Evolutionary conservation across 2,797 vertebrate species (phyloP).

Genomic region (Pseudomugil tenellus): DNA sequence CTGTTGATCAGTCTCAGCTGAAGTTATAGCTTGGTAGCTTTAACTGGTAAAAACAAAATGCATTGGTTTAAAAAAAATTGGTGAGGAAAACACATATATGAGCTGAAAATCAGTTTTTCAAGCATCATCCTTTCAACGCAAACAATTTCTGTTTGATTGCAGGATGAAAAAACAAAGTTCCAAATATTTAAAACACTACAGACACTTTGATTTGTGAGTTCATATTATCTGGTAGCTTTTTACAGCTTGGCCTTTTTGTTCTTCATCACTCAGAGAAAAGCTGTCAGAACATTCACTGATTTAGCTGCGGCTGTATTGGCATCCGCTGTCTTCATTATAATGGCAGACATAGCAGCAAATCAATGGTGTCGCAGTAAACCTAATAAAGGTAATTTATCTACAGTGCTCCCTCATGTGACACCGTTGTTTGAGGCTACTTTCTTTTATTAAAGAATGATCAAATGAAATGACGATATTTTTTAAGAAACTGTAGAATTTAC

Average conservation of each 20-base stretch:
- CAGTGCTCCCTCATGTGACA: slow-evolving; percentile 17
- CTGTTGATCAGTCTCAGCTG: not conserved
- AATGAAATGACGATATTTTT: not conserved
- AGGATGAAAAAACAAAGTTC: not conserved
- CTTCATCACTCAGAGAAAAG: slow-evolving; percentile 37
- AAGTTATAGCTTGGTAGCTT: not conserved
- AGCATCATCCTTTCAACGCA: not conserved
- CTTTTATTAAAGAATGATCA: slow-evolving; percentile 3
- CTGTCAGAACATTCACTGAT: slow-evolving; percentile 41
- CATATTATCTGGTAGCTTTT: slow-evolving; percentile 14
- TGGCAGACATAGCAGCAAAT: slow-evolving; percentile 60
- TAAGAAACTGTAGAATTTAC: too few relatives aligned
- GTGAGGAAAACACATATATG: not conserved
- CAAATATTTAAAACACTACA: not conserved
- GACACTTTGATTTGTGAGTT: slow-evolving; percentile 20
- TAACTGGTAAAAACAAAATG: not conserved
- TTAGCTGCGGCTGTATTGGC: slow-evolving; percentile 42
- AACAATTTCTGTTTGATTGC: not conserved
- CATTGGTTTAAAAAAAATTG: not conserved
- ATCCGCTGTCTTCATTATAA: slow-evolving; percentile 58
- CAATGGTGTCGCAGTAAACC: slow-evolving; percentile 67
- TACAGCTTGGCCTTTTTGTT: slow-evolving; percentile 25
- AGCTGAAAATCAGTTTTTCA: not conserved
- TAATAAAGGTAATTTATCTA: slow-evolving; percentile 66
- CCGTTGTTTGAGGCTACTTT: slow-evolving; percentile 32